phyloP scores from a whole-genome alignment of 2,113 vertebrate genomes.

The Phocoena phocoena region DNA sequence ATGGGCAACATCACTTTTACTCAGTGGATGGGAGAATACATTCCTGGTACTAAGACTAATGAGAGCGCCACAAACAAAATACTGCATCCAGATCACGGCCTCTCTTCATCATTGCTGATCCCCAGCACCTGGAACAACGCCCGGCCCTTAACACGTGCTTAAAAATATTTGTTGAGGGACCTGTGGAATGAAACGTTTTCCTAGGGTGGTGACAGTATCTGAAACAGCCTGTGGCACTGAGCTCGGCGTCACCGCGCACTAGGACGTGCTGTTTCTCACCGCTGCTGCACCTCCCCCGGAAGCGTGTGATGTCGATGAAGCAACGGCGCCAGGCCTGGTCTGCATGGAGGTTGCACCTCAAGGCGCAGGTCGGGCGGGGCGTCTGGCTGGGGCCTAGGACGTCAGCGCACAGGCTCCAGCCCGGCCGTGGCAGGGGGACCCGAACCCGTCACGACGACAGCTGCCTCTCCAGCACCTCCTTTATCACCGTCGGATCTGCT shows the following conservation, averaged over 20 bases:
- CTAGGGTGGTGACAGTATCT: background rate
- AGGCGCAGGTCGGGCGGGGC: background rate
- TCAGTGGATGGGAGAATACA: rapidly evolving
- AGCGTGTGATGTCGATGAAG: rapidly evolving
- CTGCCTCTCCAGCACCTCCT: constrained; percentile 88
- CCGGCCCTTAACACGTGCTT: background rate
- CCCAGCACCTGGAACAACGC: rapidly evolving
- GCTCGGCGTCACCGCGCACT: background rate
- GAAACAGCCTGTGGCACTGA: rapidly evolving
- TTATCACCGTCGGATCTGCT: constrained; percentile 89
- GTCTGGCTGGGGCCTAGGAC: background rate
- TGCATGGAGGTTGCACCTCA: background rate
- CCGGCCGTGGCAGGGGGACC: background rate
- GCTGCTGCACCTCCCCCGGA: rapidly evolving
- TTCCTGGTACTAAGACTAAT: background rate
- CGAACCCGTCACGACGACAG: constrained; percentile 38
- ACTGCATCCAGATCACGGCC: rapidly evolving
- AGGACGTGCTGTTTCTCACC: background rate
- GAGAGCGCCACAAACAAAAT: background rate
- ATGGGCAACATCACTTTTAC: rapidly evolving
- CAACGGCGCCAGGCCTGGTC: background rate
- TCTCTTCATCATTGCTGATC: rapidly evolving
- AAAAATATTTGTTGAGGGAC: too few species aligned
- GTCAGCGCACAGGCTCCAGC: background rate
- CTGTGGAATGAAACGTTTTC: background rate